Evolutionary conservation across 92 coral and sea anemone species (phyloP).

Genomic region (Anthopleura xanthogrammica): DNA sequence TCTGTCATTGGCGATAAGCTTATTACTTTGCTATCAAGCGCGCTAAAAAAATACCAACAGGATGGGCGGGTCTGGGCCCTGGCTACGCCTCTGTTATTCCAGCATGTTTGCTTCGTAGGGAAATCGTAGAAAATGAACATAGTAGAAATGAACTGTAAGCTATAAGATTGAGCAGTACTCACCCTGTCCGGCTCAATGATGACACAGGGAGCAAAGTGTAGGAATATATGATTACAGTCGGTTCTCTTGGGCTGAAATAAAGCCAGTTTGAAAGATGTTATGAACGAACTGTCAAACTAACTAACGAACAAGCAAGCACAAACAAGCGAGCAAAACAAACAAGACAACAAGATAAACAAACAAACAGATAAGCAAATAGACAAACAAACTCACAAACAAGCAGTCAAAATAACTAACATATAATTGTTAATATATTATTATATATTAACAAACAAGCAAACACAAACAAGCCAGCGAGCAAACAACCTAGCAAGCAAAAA

Average conservation of each 20-base stretch:
- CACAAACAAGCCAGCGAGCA: too few species aligned
- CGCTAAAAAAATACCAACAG: too few species aligned
- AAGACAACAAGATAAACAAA: not conserved
- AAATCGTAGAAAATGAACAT: not conserved
- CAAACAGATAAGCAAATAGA: not conserved
- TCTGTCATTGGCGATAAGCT: too few species aligned
- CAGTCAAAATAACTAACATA: not conserved
- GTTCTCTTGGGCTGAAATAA: slow-evolving; percentile 81
- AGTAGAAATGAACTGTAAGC: not conserved
- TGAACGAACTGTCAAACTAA: not conserved
- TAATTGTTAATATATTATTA: too few species aligned
- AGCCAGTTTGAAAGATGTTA: not conserved
- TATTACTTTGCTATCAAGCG: too few species aligned
- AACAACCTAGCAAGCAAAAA: too few species aligned
- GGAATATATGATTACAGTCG: slow-evolving; percentile 97
- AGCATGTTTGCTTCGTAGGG: too few species aligned
- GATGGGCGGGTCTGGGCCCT: too few species aligned
- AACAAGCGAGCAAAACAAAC: not conserved
- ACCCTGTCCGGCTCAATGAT: slow-evolving; percentile 95
- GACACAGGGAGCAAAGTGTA: slow-evolving; percentile 93
- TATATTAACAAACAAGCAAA: too few species aligned
- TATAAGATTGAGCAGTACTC: too few species aligned
- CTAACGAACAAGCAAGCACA: not conserved
- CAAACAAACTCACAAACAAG: not conserved
- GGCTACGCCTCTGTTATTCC: not conserved